phyloP scores from a whole-genome alignment of 2,888 invertebrate genomes.

The Pomacea canaliculata region DNA sequence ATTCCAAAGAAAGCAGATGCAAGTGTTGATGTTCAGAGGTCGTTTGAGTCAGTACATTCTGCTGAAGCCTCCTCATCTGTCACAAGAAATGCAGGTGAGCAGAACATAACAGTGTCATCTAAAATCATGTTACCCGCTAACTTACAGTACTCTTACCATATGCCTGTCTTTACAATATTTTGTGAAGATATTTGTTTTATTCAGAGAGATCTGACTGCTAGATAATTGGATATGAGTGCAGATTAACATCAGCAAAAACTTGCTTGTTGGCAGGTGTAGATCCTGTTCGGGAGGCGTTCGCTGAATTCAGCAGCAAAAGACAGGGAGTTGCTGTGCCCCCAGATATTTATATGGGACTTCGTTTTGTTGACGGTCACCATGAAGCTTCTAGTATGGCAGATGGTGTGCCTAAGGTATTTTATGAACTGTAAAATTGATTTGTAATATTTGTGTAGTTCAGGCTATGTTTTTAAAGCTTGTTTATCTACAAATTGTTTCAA shows the following conservation, averaged over 20 bases:
- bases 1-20: conserved; percentile 52
- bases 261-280: conserved; percentile 48
- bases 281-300: conserved; percentile 59
- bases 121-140: no score
- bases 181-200: no score
- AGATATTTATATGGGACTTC: conserved; percentile 62
- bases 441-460: no score
- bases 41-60: conserved; percentile 44
- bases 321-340: conserved; percentile 59
- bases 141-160: no score
- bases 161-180: no score
- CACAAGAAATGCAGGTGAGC: conserved; percentile 58
- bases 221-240: no score
- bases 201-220: no score
- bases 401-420: background rate
- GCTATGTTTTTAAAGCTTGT: no score
- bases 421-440: no score
- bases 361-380: conserved; percentile 46
- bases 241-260: no score
- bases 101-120: no score
- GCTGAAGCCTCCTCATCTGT: conserved; percentile 58
- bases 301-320: conserved; percentile 53
- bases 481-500: no score
- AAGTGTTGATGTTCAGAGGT: conserved; percentile 48
- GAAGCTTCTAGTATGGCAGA: background rate